phyloP scores from a whole-genome alignment of 2,113 vertebrate species.

The Chloropsis hardwickii region DNA sequence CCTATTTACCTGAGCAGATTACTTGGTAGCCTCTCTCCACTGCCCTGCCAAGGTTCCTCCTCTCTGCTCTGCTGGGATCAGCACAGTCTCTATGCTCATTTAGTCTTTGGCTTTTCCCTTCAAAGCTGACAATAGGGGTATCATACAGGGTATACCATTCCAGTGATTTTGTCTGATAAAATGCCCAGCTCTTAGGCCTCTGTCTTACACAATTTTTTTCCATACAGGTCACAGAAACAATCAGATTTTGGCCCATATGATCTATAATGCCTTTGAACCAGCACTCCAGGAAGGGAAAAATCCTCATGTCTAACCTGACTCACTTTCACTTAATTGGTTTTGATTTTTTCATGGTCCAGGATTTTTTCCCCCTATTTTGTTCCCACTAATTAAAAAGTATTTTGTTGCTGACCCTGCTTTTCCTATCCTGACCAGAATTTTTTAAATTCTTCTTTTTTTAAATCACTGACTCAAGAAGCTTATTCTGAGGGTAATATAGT shows the following conservation, averaged over 20 bases:
- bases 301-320: not conserved
- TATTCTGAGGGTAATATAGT: not conserved
- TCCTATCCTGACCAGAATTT: not conserved
- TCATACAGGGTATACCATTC: not conserved
- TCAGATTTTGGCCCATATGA: not conserved
- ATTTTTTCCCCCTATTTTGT: not conserved
- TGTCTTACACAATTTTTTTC: not conserved
- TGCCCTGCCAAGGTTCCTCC: conserved; percentile 13
- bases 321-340: not conserved
- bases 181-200: not conserved
- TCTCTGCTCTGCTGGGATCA: conserved; percentile 20
- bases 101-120: conserved; percentile 45
- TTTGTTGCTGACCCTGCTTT: not conserved
- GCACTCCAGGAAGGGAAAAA: not conserved
- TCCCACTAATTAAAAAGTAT: not conserved
- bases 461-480: not conserved
- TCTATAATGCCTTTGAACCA: not conserved
- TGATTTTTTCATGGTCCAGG: not conserved
- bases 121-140: conserved; percentile 14
- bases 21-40: not conserved
- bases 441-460: not conserved
- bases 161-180: not conserved
- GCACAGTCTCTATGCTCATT: conserved; percentile 21
- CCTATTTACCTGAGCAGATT: not conserved
- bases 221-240: not conserved